A percentile compares a stretch with the other conserved stretches of the same genome.
Conservation (phyloP, 2,888 invertebrate species). For the Cosmia pyralina region DNA sequence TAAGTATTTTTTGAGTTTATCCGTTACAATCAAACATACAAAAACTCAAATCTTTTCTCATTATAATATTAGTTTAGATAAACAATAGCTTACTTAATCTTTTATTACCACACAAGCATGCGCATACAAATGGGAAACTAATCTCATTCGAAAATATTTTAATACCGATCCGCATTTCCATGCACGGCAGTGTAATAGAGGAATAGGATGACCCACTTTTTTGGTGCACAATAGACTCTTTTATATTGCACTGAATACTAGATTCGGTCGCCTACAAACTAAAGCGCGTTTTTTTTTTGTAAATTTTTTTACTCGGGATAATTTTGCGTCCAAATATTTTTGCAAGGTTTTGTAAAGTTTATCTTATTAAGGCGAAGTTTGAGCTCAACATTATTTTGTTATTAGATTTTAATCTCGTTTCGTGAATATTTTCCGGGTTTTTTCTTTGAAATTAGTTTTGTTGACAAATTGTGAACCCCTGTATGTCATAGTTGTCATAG, state of each 20-base stretch:
- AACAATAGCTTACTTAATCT: no score
- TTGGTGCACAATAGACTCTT: slow-evolving; percentile 80
- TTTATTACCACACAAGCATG: slow-evolving; percentile 12
- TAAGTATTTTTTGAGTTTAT: no score
- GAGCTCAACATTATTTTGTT: slow-evolving; percentile 20
- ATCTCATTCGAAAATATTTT: slow-evolving; percentile 48
- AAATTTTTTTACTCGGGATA: slow-evolving; percentile 65
- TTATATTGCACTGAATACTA: slow-evolving; percentile 81
- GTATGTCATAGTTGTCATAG: no score
- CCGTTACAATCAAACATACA: no score
- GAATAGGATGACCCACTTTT: slow-evolving; percentile 83
- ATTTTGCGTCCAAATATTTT: slow-evolving; percentile 59
- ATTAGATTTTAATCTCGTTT: slow-evolving; percentile 35
- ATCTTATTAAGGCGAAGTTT: slow-evolving; percentile 39
- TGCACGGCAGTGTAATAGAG: slow-evolving; percentile 71
- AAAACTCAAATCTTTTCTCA: no score
- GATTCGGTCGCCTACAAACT: slow-evolving; percentile 74
- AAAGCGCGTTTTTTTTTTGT: slow-evolving; percentile 65
- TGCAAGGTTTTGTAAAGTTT: slow-evolving; percentile 54
- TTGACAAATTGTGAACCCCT: slow-evolving; percentile 7
- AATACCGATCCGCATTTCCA: slow-evolving; percentile 58
- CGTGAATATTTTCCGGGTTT: not conserved
- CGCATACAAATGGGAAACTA: slow-evolving; percentile 33
- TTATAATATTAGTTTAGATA: no score
- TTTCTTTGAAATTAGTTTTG: slow-evolving; percentile 17